Evolutionary conservation across 2,797 vertebrate genomes (phyloP), one percentile per base, ranked within the genome.

Genomic region (Scarus forsteni): DNA sequence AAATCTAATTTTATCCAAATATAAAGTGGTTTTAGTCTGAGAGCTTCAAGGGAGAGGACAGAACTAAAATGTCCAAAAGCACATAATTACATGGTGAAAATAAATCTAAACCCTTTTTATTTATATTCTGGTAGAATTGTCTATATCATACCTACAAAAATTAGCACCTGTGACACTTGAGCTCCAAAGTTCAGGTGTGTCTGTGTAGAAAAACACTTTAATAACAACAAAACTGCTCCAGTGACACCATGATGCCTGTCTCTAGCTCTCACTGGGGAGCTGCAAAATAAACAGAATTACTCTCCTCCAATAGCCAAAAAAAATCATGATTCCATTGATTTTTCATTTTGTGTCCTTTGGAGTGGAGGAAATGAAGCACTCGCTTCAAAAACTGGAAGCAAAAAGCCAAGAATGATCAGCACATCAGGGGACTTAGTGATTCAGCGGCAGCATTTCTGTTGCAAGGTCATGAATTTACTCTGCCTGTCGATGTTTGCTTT

Each of bases 271-370:
- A 38, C 15, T 1, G 10, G n/a, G 9, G 38, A 60, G 36, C 49
- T 1, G 44, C 1, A 36, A 46, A 11, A 12, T 8, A 13, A 57
- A n/a, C 27, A 16, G 39, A 43, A 56, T 68, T 45, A 51, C 16
- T 67, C 16, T 0, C 10, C 36, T 42, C 15, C 27, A 38, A 53
- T 19, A 19, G 40, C 5, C 5, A 27, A 27, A 12, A 55, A 56
- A 56, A 46, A n/a, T 27, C 16, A 46, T 55, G 34, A 46, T 46
- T 55, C 39, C 8, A 66, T 46, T 66, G 42, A 55, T 66, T 64
- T 64, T 51, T 51, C 11, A 52, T 53, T 45, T 44, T 62, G 40
- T 10, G 7, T 63, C 59, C 18, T 69, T 36, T 16, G 39, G 16
- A 45, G 18, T 1, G 0, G 8, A 18, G 6, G 19, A 3, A 15